Conservation (phyloP, 2,888 invertebrate genomes). For the Lordiphosa fenestrarum region DNA sequence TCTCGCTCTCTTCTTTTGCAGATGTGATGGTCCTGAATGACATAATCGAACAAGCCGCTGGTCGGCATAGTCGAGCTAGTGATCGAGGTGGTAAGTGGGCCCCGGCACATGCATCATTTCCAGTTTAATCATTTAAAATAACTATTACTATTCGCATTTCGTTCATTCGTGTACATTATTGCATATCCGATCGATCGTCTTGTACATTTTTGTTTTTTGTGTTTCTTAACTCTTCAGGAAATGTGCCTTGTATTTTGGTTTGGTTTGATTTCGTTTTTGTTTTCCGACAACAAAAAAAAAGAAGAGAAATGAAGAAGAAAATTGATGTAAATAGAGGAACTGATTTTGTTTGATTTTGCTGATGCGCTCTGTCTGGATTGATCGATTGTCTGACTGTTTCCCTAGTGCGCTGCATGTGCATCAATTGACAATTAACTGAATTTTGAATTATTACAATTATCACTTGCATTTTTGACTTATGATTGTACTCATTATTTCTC, state of each 20-base stretch:
- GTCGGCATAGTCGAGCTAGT: constrained; percentile 91
- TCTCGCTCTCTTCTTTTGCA: constrained; percentile 77
- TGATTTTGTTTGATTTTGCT: no score
- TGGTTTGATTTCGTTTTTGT: no score
- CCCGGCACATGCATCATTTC: constrained; percentile 19
- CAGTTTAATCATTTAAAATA: constrained; percentile 1
- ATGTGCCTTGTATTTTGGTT: no score
- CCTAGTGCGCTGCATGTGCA: constrained; percentile 22
- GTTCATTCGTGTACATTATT: constrained; percentile 29
- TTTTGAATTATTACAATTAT: constrained; percentile 1
- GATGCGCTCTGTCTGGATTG: constrained; percentile 32
- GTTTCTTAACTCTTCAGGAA: constrained; percentile 29
- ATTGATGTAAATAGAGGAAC: no score
- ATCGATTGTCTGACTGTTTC: constrained; percentile 35
- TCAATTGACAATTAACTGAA: constrained; percentile 9
- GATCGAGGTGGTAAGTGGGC: constrained; percentile 90
- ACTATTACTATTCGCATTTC: constrained; percentile 40
- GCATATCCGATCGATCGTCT: no score
- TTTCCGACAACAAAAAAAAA: no score
- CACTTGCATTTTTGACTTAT: constrained; percentile 10
- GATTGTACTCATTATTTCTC: constrained; percentile 33
- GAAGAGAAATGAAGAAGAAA: no score
- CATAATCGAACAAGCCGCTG: constrained; percentile 97
- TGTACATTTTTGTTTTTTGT: constrained; percentile 57
- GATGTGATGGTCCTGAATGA: constrained; percentile 98